A percentile compares a stretch with the other conserved stretches of the same genome.
Evolutionary conservation across 2,113 vertebrate genomes (phyloP).

Genomic region (Polyodon spathula): DNA sequence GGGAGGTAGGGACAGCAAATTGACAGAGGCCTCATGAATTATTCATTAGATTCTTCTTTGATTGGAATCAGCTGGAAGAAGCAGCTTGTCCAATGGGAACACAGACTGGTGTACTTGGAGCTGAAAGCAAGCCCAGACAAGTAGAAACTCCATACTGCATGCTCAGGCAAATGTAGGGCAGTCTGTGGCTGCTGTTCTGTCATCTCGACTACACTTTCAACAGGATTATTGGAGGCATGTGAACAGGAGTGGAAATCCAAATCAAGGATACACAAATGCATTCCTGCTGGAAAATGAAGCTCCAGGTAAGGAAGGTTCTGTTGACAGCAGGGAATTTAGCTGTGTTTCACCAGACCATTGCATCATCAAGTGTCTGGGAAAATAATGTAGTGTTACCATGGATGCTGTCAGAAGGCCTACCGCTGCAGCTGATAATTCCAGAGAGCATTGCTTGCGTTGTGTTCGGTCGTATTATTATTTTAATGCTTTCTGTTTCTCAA

Average conservation of each 20-base stretch:
- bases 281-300: slow-evolving; percentile 81
- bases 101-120: slow-evolving; percentile 32
- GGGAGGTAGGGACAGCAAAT: slow-evolving; percentile 6
- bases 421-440: slow-evolving; percentile 32
- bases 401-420: slow-evolving; percentile 48
- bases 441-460: slow-evolving; percentile 10
- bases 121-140: slow-evolving; percentile 55
- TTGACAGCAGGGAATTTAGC: not conserved
- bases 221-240: too few relatives aligned
- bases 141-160: slow-evolving; percentile 36
- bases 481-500: not conserved
- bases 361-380: slow-evolving; percentile 8
- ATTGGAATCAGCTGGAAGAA: slow-evolving; percentile 81
- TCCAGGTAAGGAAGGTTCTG: slow-evolving; percentile 68
- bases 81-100: slow-evolving; percentile 62
- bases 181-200: slow-evolving; percentile 31
- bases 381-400: slow-evolving; percentile 16
- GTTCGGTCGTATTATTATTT: not conserved
- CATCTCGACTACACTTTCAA: slow-evolving; percentile 17
- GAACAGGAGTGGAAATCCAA: slow-evolving; percentile 29
- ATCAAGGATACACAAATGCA: slow-evolving; percentile 48
- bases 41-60: slow-evolving; percentile 61
- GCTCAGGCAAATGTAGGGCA: slow-evolving; percentile 58
- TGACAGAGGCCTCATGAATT: slow-evolving; percentile 58
- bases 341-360: slow-evolving; percentile 11